phyloP scores from a whole-genome alignment of 2,888 invertebrate species.

The Heliconius sara region DNA sequence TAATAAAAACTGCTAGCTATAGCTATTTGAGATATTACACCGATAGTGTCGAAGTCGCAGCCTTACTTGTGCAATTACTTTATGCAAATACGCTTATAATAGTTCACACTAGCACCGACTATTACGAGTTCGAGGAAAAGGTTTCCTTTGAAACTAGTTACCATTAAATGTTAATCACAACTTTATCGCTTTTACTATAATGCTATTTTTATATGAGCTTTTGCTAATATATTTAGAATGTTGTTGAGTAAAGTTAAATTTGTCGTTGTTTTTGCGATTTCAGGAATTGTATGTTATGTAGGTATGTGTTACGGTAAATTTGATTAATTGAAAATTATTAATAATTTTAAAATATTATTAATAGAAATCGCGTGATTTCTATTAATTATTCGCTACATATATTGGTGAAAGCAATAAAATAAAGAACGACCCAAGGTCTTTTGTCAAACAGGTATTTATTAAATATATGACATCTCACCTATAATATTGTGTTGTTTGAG shows the following conservation, averaged over 20 bases:
- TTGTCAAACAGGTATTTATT: too few species aligned
- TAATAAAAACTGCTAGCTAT: neutral
- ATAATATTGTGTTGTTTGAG: too few species aligned
- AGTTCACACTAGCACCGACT: conserved; percentile 37
- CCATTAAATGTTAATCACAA: conserved; percentile 32
- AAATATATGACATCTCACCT: too few species aligned
- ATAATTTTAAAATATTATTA: too few species aligned
- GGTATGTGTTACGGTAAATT: too few species aligned
- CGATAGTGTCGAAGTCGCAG: conserved; percentile 32
- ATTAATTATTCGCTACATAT: too few species aligned
- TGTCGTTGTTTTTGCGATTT: neutral
- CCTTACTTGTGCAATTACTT: conserved; percentile 35
- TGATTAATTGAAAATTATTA: too few species aligned
- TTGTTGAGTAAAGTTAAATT: neutral
- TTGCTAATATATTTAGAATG: neutral
- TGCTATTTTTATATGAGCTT: neutral
- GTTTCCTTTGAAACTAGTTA: conserved; percentile 47
- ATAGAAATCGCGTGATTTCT: too few species aligned
- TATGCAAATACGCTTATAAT: conserved; percentile 48
- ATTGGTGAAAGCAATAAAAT: too few species aligned
- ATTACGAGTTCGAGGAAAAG: conserved; percentile 49
- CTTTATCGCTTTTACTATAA: conserved; percentile 9
- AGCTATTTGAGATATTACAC: conserved; percentile 14
- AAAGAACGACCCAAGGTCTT: too few species aligned
- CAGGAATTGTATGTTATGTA: conserved; percentile 2